Evolutionary conservation across 30 jellyfish, hydroid and myxozoan genomes (phyloP).

Genomic region (Cassiopea xamachana): DNA sequence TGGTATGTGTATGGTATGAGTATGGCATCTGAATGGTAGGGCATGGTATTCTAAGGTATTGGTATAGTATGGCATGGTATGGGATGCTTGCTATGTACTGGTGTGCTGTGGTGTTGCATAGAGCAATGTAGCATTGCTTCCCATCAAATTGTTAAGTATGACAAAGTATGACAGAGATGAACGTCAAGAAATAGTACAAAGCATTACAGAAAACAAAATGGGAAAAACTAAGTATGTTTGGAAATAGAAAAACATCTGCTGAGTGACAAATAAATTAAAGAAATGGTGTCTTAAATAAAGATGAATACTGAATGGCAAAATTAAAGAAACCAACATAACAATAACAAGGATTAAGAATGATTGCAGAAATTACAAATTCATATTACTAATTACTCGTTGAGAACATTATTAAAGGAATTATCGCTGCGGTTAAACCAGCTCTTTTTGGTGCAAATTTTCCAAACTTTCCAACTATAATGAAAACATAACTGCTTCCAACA

Average conservation of each 20-base stretch:
- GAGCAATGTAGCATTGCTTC: too few species aligned
- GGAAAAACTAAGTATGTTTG: too few species aligned
- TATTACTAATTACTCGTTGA: neutral
- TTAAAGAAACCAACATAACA: neutral
- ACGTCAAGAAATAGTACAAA: too few species aligned
- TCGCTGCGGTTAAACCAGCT: neutral
- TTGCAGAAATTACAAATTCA: neutral
- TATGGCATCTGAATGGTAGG: too few species aligned
- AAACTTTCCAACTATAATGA: neutral
- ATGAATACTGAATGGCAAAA: neutral
- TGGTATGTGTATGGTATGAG: too few species aligned
- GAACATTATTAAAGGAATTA: neutral
- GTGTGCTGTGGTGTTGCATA: too few species aligned
- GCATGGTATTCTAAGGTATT: too few species aligned
- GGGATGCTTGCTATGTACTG: neutral
- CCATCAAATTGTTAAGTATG: too few species aligned
- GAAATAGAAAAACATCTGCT: neutral
- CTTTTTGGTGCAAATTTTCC: neutral
- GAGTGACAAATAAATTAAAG: neutral
- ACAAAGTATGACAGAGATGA: too few species aligned
- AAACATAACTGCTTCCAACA: neutral
- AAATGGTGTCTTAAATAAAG: neutral
- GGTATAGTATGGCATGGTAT: neutral
- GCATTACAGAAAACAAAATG: too few species aligned
- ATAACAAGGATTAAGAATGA: neutral